Base-by-base conservation (phyloP, 2,113 vertebrate species). In the Pangasianodon gigas region DNA sequence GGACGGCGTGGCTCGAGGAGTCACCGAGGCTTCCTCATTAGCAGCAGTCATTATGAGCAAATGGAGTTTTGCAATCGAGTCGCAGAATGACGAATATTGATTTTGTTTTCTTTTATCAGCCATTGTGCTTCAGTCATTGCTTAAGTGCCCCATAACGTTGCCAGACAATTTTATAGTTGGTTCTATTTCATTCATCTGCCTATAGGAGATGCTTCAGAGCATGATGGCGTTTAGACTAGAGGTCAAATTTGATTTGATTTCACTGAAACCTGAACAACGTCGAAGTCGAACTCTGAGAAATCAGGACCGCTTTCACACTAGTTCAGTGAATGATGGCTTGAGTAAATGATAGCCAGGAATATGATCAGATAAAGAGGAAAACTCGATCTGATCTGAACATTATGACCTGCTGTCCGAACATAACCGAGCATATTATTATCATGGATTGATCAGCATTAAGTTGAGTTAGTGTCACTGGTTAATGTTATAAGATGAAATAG, bases 11-110 rank as follows among this genome's bases (percentile, higher is more conserved):
- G 92, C 93, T 60, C 10, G 88, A 86, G 82, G 71, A 91, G 75
- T 89, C 89, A 41, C 79, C 75, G 92, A 91, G 91, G 92, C 93
- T 93, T 95, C 94, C 94, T 95, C 94, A 96, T 95, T 95, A 94
- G 94, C 94, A 94, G 92, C 92, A 93, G 92, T 94, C 93, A 95
- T 95, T 95, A 95, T 95, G 93, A 95, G 94, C 93, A 96, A 95
- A 96, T 95, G 89, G 94, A 94, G 93, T 95, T 95, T 95, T 94
- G 91, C 91, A 94, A 94, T 94, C 92, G 92, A 94, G 93, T 94
- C 94, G 93, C 93, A 89, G 93, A 94, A 94, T 94, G 93, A 95
- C 94, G 93, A 94, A 93, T 94, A 96, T 94, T 93, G 94, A 94
- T 93, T 95, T 90, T 90, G 92, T 89, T 92, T 93, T 95, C 94